Evolutionary conservation across 1,140 invertebrate genomes (phyloP).

Genomic region (Matsumurasca onukii): DNA sequence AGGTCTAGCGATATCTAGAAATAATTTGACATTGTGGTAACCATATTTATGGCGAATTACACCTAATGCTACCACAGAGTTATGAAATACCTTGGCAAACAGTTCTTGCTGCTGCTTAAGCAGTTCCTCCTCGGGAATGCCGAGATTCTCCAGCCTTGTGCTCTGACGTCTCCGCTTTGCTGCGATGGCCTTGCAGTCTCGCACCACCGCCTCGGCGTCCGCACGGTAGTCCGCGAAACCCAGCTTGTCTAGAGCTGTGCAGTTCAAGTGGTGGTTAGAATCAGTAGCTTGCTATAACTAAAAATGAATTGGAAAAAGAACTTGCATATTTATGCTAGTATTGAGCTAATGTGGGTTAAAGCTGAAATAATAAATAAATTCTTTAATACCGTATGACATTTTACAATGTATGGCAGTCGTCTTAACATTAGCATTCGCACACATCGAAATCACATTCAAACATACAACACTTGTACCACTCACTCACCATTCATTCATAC

Average conservation of each 20-base stretch:
- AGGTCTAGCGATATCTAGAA: too few relatives aligned
- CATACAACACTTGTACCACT: too few relatives aligned
- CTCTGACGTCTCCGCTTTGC: slow-evolving; percentile 92
- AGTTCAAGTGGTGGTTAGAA: background rate
- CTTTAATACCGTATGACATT: too few relatives aligned
- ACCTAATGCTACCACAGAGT: too few relatives aligned
- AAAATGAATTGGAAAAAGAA: background rate
- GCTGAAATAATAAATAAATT: too few relatives aligned
- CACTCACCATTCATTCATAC: too few relatives aligned
- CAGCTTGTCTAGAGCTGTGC: slow-evolving; percentile 83
- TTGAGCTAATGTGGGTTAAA: too few relatives aligned
- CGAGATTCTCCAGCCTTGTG: slow-evolving; percentile 92
- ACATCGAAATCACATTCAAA: too few relatives aligned
- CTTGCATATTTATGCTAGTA: background rate
- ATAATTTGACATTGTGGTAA: too few relatives aligned
- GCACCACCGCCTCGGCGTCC: slow-evolving; percentile 90
- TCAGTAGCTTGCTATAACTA: background rate
- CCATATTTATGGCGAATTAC: too few relatives aligned
- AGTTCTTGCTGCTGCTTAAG: slow-evolving; percentile 96
- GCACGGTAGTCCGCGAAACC: slow-evolving; percentile 92
- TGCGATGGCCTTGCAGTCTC: slow-evolving; percentile 95
- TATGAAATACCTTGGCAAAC: slow-evolving; percentile 92
- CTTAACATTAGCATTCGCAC: too few relatives aligned
- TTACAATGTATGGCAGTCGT: too few relatives aligned
- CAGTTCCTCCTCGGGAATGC: slow-evolving; percentile 96